Base-by-base conservation (phyloP, 2,797 vertebrate species). In the Scolopax rusticola region DNA sequence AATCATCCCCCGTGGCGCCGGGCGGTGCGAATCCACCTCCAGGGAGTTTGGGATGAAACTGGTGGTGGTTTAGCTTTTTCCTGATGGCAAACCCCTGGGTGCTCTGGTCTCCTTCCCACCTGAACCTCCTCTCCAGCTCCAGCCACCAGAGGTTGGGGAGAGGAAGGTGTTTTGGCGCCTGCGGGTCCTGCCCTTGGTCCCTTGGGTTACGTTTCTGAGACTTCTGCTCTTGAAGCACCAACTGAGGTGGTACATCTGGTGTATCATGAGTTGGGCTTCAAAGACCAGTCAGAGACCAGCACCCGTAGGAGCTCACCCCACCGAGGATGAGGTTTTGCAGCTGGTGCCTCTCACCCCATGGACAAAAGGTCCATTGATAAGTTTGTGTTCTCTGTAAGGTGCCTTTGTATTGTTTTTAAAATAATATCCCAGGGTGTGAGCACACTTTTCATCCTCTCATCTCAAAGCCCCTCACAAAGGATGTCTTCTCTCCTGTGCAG, bases 381-480 rank as follows among this genome's bases (percentile, higher is more conserved):
- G 5, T 15, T 27, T 2, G 3, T 20, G 40, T 32, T 57, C 75
- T 50, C 30, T 77, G 11, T 12, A 18, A 91, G 84, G 64, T 83
- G 54, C 43, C 91, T 77, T 50, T 57, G 77, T 51, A 1, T 57
- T 63, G 27, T 17, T 10, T 32, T 25, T n/a, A 15, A 19, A 40
- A 25, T 3, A 8, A 25, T 7, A 5, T 4, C 64, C 23, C 7
- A 38, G 70, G 84, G 38, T 10, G 25, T 9, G 33, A 77, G 27
- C 15, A 5, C 2, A 0, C 2, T 81, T 69, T 13, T 20, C 43
- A 13, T n/a, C 36, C 28, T 71, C 1, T 0, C 15, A 2, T 15
- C 71, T 30, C 81, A 11, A 54, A 80, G 10, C 45, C 13, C 28
- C 18, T 86, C 20, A 7, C 43, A 24, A 33, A 45, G 32, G 69